Percentiles rank a stretch among this genome's conserved stretches.
Evolutionary conservation across 2,113 vertebrate species (phyloP).

Genomic region (Coregonus clupeaformis): DNA sequence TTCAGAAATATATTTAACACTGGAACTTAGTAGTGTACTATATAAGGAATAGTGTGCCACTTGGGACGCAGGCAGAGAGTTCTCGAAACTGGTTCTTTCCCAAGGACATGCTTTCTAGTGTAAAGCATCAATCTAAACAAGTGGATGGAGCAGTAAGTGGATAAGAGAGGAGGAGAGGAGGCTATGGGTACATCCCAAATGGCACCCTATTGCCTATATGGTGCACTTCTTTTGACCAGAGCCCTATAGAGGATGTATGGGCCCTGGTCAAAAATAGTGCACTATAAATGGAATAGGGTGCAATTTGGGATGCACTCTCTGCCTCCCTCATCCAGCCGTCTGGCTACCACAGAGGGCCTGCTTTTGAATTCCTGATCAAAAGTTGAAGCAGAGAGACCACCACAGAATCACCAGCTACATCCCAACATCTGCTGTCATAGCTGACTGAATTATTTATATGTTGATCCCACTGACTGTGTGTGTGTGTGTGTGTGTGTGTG

Average conservation of each 20-base stretch:
- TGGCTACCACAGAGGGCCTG: slow-evolving; percentile 59
- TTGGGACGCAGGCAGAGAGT: no score
- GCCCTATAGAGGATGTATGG: no score
- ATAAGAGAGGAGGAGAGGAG: slow-evolving; percentile 11
- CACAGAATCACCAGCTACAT: slow-evolving; percentile 57
- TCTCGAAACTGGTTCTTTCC: neutral
- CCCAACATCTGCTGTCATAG: slow-evolving; percentile 74
- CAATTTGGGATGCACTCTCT: no score
- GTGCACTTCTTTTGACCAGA: no score
- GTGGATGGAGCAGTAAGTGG: slow-evolving; percentile 18
- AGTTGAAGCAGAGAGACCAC: slow-evolving; percentile 59
- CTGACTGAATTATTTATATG: slow-evolving; percentile 73
- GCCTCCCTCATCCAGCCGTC: slow-evolving; percentile 36
- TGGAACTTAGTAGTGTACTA: no score
- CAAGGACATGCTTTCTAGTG: slow-evolving; percentile 11
- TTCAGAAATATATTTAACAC: no score
- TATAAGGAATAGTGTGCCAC: no score
- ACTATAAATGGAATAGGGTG: no score
- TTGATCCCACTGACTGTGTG: slow-evolving; percentile 62
- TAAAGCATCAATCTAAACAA: slow-evolving; percentile 26
- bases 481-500: neutral
- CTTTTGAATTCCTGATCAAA: slow-evolving; percentile 75
- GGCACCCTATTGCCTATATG: no score
- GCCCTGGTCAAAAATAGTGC: no score
- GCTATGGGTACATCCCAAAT: no score